Conservation (phyloP, 2,113 vertebrate genomes). For the Hydrochoerus hydrochaeris region DNA sequence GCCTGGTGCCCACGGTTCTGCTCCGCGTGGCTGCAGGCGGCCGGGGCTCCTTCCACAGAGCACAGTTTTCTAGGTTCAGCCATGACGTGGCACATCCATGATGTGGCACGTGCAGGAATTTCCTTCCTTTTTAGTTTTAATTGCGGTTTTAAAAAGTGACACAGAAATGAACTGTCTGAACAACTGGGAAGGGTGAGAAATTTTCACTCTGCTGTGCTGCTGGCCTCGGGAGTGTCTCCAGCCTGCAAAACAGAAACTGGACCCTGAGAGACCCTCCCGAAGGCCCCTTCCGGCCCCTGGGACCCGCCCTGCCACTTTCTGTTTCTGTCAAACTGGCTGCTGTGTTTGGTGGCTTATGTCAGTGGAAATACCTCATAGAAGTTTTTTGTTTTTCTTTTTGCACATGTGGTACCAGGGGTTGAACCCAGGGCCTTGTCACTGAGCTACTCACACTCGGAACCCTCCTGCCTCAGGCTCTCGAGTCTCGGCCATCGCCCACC, state of each 20-base stretch:
- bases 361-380: accelerated
- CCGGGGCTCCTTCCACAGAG: accelerated
- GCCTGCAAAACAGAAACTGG: not conserved
- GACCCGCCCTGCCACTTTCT: not conserved
- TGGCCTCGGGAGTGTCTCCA: too few species aligned
- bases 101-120: not conserved
- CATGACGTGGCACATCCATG: not conserved
- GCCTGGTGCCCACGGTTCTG: accelerated
- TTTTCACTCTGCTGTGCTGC: not conserved
- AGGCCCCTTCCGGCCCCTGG: not conserved
- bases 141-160: not conserved
- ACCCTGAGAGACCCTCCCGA: not conserved
- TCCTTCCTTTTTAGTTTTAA: not conserved
- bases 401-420: not conserved
- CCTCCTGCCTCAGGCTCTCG: not conserved
- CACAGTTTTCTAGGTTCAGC: not conserved
- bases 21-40: not conserved
- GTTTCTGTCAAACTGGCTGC: not conserved
- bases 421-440: not conserved
- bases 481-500: not conserved
- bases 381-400: not conserved
- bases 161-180: not conserved
- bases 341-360: not conserved
- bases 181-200: not conserved
- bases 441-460: too few species aligned